A percentile compares a stretch with the other conserved stretches of the same genome.
Conservation (phyloP, 2,113 vertebrate genomes). For the Cebidichthys violaceus region DNA sequence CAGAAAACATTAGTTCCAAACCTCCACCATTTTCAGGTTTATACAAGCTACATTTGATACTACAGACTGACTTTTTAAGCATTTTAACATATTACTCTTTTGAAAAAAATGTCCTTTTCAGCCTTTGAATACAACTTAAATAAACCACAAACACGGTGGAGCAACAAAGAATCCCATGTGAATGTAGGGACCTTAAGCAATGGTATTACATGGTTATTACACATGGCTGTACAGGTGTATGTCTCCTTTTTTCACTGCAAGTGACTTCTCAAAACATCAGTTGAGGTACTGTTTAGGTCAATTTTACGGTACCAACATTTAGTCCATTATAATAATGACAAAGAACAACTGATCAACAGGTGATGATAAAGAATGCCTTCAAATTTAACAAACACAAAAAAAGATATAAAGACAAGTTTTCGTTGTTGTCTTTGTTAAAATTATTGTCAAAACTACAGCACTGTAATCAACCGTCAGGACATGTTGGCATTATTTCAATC, state of each 20-base stretch:
- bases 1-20: slow-evolving; percentile 90
- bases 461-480: slow-evolving; percentile 71
- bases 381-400: slow-evolving; percentile 66
- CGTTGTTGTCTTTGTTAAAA: slow-evolving; percentile 93
- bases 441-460: slow-evolving; percentile 82
- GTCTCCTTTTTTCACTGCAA: slow-evolving; percentile 75
- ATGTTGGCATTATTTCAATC: slow-evolving; percentile 48
- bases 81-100: slow-evolving; percentile 79
- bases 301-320: slow-evolving; percentile 90
- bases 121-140: slow-evolving; percentile 84
- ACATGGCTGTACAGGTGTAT: slow-evolving; percentile 84
- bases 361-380: slow-evolving; percentile 70
- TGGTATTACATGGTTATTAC: slow-evolving; percentile 73
- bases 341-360: slow-evolving; percentile 77
- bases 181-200: slow-evolving; percentile 75
- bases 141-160: slow-evolving; percentile 93
- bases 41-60: slow-evolving; percentile 95
- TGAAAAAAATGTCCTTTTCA: slow-evolving; percentile 83
- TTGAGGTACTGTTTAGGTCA: slow-evolving; percentile 90
- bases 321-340: slow-evolving; percentile 82
- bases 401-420: slow-evolving; percentile 83
- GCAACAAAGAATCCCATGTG: slow-evolving; percentile 87
- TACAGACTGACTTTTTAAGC: slow-evolving; percentile 82
- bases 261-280: slow-evolving; percentile 85
- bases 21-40: slow-evolving; percentile 85